phyloP scores from a whole-genome alignment of 2,113 vertebrate genomes.

The Nothocercus julius region DNA sequence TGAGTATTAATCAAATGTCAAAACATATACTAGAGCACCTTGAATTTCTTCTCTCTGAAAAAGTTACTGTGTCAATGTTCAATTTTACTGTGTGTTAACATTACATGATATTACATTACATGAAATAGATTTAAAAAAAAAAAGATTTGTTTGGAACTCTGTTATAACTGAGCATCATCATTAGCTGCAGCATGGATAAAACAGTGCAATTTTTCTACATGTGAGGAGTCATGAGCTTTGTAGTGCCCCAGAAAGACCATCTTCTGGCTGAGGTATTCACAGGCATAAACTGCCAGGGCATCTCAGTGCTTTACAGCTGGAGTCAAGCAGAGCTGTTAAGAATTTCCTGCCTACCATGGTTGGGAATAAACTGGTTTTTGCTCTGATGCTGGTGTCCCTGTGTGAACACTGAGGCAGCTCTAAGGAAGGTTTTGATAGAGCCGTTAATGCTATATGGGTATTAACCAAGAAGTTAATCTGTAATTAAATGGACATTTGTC shows the following conservation, averaged over 20 bases:
- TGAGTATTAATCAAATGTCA: not conserved
- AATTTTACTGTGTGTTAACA: not conserved
- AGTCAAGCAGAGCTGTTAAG: not conserved
- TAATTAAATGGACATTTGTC: not conserved
- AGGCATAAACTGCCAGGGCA: not conserved
- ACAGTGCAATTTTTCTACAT: not conserved
- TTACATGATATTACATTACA: no score
- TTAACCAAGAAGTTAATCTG: not conserved
- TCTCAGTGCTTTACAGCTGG: not conserved
- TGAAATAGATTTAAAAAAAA: no score
- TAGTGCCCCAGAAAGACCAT: rapidly evolving
- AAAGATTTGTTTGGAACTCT: not conserved
- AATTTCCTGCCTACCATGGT: not conserved
- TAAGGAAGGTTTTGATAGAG: not conserved
- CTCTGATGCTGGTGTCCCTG: not conserved
- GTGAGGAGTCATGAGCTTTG: not conserved
- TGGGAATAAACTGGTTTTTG: not conserved
- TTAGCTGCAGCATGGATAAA: not conserved
- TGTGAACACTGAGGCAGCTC: not conserved
- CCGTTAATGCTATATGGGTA: not conserved
- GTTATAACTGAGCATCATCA: not conserved
- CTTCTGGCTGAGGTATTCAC: not conserved
- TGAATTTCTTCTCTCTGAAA: not conserved
- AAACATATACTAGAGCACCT: not conserved
- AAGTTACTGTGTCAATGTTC: not conserved